phyloP scores from a whole-genome alignment of 2,888 invertebrate species.

The Archips crataeganus region DNA sequence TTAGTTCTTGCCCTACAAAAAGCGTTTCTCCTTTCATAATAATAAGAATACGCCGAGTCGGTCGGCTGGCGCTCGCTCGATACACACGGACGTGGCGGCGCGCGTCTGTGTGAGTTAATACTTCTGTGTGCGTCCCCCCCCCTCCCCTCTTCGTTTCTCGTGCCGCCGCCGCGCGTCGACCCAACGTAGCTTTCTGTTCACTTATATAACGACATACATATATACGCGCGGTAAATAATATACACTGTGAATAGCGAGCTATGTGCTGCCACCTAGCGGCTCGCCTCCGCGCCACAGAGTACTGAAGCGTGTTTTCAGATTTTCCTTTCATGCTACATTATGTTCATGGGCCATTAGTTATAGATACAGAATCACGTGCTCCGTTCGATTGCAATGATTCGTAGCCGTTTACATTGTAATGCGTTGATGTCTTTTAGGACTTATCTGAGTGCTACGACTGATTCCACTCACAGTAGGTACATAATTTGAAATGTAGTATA shows the following conservation, averaged over 20 bases:
- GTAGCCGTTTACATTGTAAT: constrained; percentile 22
- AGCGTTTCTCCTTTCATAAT: constrained; percentile 86
- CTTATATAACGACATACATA: constrained; percentile 83
- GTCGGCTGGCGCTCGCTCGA: constrained; percentile 80
- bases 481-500: not conserved
- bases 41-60: constrained; percentile 88
- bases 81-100: constrained; percentile 71
- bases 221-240: constrained; percentile 81
- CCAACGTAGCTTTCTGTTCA: constrained; percentile 84
- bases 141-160: constrained; percentile 50
- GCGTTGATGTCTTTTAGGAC: constrained; percentile 45
- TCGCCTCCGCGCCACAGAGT: constrained; percentile 67
- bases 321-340: constrained; percentile 65
- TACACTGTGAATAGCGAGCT: constrained; percentile 80
- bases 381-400: constrained; percentile 5
- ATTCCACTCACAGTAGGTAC: constrained; percentile 12
- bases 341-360: constrained; percentile 61
- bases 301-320: constrained; percentile 68
- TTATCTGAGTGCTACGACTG: constrained; percentile 10
- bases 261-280: constrained; percentile 85
- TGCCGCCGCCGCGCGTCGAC: constrained; percentile 52
- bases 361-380: constrained; percentile 43
- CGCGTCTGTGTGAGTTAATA: constrained; percentile 59
- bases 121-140: constrained; percentile 55
- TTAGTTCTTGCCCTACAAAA: constrained; percentile 86